phyloP scores from a whole-genome alignment of 1,140 invertebrate species.

The Drosophila equinoxialis region DNA sequence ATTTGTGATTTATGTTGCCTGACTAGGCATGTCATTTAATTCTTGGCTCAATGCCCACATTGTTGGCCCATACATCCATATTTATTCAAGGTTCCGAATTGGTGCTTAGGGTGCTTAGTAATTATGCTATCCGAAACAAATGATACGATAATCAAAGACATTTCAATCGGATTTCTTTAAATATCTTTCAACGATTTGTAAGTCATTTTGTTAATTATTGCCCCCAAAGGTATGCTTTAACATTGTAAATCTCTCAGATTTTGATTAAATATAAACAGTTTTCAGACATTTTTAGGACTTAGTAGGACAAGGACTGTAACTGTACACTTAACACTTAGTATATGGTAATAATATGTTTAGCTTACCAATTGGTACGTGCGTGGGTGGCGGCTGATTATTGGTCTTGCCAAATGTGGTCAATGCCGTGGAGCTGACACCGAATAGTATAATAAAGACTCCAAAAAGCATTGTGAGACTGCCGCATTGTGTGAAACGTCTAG shows the following conservation, averaged over 20 bases:
- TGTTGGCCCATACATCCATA: conserved; percentile 22
- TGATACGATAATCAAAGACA: neutral
- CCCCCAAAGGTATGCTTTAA: neutral
- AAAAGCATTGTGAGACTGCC: conserved; percentile 82
- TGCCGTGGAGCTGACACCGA: conserved; percentile 84
- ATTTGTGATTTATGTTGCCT: conserved; percentile 66
- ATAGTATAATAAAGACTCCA: conserved; percentile 81
- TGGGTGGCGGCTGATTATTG: conserved; percentile 85
- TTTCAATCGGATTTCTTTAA: too few species aligned
- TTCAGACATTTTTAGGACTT: neutral
- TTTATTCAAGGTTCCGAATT: neutral
- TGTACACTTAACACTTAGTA: too few species aligned
- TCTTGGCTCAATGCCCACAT: conserved; percentile 40
- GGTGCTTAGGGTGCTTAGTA: neutral
- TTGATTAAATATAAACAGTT: too few species aligned
- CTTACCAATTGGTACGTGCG: conserved; percentile 84
- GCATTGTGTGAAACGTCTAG: conserved; percentile 82
- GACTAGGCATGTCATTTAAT: conserved; percentile 49
- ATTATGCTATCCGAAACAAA: neutral
- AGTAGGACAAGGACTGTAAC: too few species aligned
- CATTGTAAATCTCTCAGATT: neutral
- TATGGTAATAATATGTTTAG: conserved; percentile 13
- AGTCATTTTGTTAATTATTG: too few species aligned
- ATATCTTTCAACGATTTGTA: too few species aligned
- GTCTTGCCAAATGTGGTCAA: conserved; percentile 89